Evolutionary conservation across 2,797 vertebrate genomes (phyloP).

Genomic region (Cuculus canorus): DNA sequence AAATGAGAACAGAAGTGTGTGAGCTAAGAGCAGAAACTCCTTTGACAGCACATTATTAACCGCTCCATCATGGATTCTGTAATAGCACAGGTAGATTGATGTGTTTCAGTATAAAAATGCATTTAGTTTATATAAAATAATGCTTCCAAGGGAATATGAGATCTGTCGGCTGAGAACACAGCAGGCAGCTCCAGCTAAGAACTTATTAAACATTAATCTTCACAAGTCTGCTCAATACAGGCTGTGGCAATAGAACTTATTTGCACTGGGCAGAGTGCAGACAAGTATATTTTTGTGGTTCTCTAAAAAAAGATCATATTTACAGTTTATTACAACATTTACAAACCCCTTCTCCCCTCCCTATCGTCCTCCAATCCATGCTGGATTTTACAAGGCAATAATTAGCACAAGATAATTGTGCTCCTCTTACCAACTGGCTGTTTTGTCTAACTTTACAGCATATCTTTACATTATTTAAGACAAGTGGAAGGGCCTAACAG

Average conservation of each 20-base stretch:
- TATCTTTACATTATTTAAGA: neutral
- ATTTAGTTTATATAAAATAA: neutral
- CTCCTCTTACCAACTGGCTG: neutral
- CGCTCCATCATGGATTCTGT: neutral
- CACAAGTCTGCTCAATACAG: neutral
- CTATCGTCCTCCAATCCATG: neutral
- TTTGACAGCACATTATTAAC: neutral
- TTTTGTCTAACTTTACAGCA: neutral
- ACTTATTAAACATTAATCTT: conserved; percentile 35
- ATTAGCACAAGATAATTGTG: neutral
- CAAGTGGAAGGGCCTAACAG: neutral
- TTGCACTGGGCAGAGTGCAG: neutral
- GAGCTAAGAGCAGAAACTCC: neutral
- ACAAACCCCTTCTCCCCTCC: neutral
- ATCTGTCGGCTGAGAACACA: neutral
- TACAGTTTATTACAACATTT: neutral
- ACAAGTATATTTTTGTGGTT: neutral
- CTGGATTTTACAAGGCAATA: neutral
- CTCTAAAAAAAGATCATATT: neutral
- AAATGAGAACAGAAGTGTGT: neutral
- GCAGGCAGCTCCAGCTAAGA: neutral
- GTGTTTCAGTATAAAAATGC: neutral
- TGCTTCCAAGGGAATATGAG: neutral
- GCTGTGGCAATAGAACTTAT: neutral
- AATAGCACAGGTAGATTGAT: neutral